Percentiles rank a stretch among this genome's conserved stretches.
phyloP scores from a whole-genome alignment of 2,113 vertebrate species.

The Elephantulus edwardii region DNA sequence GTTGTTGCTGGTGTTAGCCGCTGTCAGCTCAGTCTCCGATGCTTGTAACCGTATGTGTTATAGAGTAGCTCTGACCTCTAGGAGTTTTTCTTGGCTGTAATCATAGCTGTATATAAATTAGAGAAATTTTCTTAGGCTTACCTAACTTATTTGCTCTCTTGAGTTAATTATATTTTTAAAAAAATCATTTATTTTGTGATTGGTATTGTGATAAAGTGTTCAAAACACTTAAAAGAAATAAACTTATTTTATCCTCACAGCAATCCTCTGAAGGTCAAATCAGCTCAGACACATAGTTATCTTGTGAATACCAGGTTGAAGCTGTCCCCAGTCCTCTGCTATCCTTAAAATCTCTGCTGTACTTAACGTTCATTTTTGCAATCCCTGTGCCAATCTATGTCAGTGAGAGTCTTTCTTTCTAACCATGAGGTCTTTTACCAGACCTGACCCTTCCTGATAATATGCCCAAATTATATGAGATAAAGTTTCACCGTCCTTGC shows the following conservation, averaged over 20 bases:
- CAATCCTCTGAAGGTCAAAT: neutral
- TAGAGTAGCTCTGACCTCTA: neutral
- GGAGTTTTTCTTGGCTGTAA: neutral
- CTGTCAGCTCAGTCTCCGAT: neutral
- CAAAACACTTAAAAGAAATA: neutral
- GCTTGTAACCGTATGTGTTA: neutral
- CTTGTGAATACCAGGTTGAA: no score
- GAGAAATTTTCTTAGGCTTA: neutral
- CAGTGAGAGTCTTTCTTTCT: no score
- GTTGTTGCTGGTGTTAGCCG: neutral
- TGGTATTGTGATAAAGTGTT: neutral
- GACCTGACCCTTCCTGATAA: no score
- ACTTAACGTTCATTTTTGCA: no score
- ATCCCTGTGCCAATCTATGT: no score
- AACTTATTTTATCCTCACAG: neutral
- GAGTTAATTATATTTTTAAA: neutral
- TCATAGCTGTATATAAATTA: neutral
- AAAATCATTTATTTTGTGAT: neutral
- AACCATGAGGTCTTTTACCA: no score
- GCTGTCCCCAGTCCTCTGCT: no score
- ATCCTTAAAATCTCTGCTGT: no score
- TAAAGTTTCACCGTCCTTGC: no score
- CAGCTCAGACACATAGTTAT: no score
- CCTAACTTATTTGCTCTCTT: neutral
- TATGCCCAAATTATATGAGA: no score